Conservation (phyloP, 2,797 vertebrate species). For the Bovichtus diacanthus region DNA sequence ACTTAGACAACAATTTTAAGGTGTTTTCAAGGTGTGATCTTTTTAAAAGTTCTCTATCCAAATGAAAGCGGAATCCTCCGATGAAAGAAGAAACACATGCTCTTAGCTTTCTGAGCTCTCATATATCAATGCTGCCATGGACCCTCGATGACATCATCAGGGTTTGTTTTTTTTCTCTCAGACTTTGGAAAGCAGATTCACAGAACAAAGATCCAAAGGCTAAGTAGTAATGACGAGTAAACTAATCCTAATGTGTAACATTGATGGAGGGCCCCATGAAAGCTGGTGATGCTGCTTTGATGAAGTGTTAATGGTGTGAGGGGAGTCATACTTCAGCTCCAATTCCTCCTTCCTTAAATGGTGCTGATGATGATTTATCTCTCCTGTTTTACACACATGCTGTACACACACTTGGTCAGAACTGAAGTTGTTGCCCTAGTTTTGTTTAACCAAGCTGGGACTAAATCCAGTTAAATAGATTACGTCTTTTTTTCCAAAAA, state of each 20-base stretch:
- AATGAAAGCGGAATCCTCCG: neutral
- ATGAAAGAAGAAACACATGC: neutral
- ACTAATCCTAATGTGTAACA: neutral
- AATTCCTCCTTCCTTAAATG: neutral
- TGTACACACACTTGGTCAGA: neutral
- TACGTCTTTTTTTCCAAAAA: neutral
- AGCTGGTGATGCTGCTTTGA: conserved; percentile 28
- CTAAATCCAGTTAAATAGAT: conserved; percentile 2
- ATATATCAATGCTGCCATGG: neutral
- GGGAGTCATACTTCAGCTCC: neutral
- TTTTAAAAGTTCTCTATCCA: neutral
- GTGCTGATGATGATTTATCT: too few species aligned
- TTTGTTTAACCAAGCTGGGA: neutral
- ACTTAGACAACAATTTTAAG: neutral
- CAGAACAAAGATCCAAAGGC: neutral
- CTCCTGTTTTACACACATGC: neutral
- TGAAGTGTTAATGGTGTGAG: neutral
- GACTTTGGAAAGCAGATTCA: neutral
- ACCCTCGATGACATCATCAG: neutral
- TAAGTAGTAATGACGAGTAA: neutral
- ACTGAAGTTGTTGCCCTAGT: neutral
- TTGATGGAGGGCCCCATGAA: conserved; percentile 3
- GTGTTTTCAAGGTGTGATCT: conserved; percentile 15
- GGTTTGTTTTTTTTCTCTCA: neutral
- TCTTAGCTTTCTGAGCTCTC: neutral